Percentiles rank a stretch among this genome's conserved stretches.
phyloP scores from a whole-genome alignment of 2,888 invertebrate genomes.

The Cylloceria caligata region DNA sequence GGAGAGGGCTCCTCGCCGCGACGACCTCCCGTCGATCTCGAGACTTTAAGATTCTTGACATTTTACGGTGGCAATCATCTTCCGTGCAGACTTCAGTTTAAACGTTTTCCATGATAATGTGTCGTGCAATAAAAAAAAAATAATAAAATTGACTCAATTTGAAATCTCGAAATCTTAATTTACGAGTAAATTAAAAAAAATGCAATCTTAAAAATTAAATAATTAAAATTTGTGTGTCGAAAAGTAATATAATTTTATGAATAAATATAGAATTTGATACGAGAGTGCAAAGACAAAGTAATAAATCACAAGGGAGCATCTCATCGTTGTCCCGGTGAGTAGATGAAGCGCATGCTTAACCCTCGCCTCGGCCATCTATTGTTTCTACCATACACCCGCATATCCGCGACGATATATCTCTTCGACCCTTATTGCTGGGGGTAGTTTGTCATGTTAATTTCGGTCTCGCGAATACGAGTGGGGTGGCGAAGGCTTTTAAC shows the following conservation, averaged over 20 bases:
- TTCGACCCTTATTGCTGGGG: slow-evolving; percentile 84
- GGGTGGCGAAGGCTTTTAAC: slow-evolving; percentile 83
- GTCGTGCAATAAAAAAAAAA: slow-evolving; percentile 37
- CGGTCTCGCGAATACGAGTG: slow-evolving; percentile 80
- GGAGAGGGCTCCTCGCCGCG: slow-evolving; percentile 57
- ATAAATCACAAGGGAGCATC: slow-evolving; percentile 58
- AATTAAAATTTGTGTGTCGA: not conserved
- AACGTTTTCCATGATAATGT: slow-evolving; percentile 43
- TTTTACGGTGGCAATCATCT: slow-evolving; percentile 69
- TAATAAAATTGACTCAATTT: slow-evolving; percentile 16
- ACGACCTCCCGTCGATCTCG: slow-evolving; percentile 66
- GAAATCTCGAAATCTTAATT: not conserved
- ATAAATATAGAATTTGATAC: slow-evolving; percentile 15
- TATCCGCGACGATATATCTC: slow-evolving; percentile 83
- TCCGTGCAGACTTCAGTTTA: slow-evolving; percentile 22
- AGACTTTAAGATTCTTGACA: slow-evolving; percentile 72
- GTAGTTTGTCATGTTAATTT: slow-evolving; percentile 85
- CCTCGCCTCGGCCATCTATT: slow-evolving; percentile 78
- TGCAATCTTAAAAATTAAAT: not conserved
- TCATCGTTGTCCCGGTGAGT: slow-evolving; percentile 52
- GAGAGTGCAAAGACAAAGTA: slow-evolving; percentile 32
- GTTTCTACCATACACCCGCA: slow-evolving; percentile 84
- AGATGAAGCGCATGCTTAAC: slow-evolving; percentile 68
- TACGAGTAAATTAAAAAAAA: not conserved
- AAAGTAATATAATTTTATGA: not conserved